A percentile compares a stretch with the other conserved stretches of the same genome.
Conservation (phyloP, 2,797 vertebrate species). For the Microctenopoma steveboyesi region DNA sequence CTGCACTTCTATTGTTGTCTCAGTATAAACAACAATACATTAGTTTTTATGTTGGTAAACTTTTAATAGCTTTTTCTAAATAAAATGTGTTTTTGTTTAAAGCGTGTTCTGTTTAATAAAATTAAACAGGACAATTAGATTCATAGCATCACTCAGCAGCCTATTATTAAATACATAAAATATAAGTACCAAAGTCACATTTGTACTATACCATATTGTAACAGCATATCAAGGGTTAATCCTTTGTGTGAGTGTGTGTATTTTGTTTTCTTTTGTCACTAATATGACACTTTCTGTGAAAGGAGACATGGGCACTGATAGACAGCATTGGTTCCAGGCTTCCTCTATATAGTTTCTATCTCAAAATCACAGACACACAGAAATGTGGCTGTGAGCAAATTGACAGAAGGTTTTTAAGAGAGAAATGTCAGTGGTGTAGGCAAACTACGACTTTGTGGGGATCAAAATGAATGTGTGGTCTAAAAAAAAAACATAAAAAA, state of each 20-base stretch:
- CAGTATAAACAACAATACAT: constrained; percentile 3
- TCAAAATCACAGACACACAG: constrained; percentile 43
- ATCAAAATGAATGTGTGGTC: constrained; percentile 32
- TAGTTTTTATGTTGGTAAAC: neutral
- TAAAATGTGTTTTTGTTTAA: no score
- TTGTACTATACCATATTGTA: neutral
- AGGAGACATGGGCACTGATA: constrained; percentile 25
- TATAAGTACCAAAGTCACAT: neutral
- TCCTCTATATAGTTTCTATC: constrained; percentile 34
- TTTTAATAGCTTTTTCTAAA: neutral
- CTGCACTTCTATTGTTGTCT: constrained; percentile 14
- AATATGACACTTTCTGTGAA: constrained; percentile 43
- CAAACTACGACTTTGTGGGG: constrained; percentile 29
- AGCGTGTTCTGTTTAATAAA: neutral
- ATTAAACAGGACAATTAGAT: neutral
- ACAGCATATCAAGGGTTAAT: constrained; percentile 15
- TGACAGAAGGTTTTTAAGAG: constrained; percentile 34
- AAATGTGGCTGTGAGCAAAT: constrained; percentile 47
- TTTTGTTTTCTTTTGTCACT: constrained; percentile 16
- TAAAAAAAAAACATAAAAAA: constrained; percentile 16
- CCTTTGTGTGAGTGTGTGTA: neutral
- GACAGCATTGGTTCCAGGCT: constrained; percentile 36
- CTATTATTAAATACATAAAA: neutral
- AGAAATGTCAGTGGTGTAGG: constrained; percentile 35
- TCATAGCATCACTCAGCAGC: neutral